These are phyloP conservation scores for Pseudomugil gertrudae DNA, from an alignment of 2,797 vertebrate genomes.

Conservation along the genomic window DNA sequence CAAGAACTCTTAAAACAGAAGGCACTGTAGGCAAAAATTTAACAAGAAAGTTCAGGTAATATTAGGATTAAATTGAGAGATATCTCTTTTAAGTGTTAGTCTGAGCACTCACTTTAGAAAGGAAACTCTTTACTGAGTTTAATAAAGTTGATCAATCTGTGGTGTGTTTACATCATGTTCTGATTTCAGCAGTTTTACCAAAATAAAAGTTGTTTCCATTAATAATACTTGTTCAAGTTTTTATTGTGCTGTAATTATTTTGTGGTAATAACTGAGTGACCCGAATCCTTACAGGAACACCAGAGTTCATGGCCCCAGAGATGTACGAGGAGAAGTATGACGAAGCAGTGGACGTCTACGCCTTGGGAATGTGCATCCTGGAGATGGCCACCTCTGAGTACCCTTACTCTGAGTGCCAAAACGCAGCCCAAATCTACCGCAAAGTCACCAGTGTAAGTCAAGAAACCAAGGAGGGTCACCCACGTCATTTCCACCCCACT, in stretches of 20 bases:
- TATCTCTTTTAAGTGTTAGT: neutral
- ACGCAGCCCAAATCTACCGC: constrained; percentile 98
- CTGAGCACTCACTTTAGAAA: neutral
- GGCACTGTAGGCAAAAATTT: neutral
- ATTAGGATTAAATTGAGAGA: neutral
- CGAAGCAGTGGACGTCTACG: constrained; percentile 96
- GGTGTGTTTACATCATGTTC: neutral
- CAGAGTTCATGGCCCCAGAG: constrained; percentile 98
- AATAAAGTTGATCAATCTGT: neutral
- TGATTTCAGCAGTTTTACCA: neutral
- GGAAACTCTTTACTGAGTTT: neutral
- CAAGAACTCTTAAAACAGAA: neutral
- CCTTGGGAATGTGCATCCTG: constrained; percentile 99
- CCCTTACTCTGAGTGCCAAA: constrained; percentile 98
- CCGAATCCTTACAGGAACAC: constrained; percentile 85
- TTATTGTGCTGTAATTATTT: neutral
- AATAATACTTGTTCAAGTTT: neutral
- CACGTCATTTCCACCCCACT: neutral
- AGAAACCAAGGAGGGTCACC: neutral
- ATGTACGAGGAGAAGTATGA: constrained; percentile 99
- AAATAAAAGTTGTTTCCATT: neutral
- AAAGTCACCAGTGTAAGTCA: constrained; percentile 97
- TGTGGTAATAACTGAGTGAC: neutral
- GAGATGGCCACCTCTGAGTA: constrained; percentile 99
- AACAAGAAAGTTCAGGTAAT: neutral